Conservation (phyloP, 1,140 invertebrate genomes). For the Nixonia krombeini region DNA sequence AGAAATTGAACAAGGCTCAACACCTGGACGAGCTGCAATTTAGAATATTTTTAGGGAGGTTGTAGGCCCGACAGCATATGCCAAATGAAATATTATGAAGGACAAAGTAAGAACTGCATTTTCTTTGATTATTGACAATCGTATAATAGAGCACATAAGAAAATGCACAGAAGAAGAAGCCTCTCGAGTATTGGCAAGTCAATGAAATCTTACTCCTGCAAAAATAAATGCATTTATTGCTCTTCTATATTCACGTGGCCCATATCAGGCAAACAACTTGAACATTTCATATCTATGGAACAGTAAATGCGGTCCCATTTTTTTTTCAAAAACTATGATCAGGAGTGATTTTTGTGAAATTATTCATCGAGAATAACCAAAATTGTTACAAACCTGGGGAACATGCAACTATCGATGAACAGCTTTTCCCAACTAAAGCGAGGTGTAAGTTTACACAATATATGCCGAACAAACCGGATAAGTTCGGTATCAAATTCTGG, state of each 20-base stretch:
- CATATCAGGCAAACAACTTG: conserved; percentile 43
- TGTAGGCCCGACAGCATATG: no score
- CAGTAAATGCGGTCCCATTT: conserved; percentile 28
- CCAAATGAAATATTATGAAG: no score
- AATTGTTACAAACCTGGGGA: conserved; percentile 49
- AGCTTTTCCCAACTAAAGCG: conserved; percentile 17
- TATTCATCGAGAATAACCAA: conserved; percentile 56
- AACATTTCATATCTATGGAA: conserved; percentile 15
- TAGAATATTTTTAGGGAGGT: no score
- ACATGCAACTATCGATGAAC: conserved; percentile 42
- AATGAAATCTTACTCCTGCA: conserved; percentile 32
- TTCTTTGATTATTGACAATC: no score
- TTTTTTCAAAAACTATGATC: conserved; percentile 49
- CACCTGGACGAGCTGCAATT: no score
- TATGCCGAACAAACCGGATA: no score
- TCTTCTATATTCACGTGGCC: conserved; percentile 47
- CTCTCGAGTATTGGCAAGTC: conserved; percentile 22
- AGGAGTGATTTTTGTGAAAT: conserved; percentile 52
- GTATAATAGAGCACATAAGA: conserved; percentile 4
- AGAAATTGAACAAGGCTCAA: no score
- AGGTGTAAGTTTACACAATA: conserved; percentile 9
- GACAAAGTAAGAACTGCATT: no score
- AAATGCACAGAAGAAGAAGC: conserved; percentile 40
- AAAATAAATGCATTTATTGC: conserved; percentile 51
- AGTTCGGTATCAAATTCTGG: no score